Evolutionary conservation across 2,888 invertebrate species (phyloP).

Genomic region (Aspidiotus rigidus): DNA sequence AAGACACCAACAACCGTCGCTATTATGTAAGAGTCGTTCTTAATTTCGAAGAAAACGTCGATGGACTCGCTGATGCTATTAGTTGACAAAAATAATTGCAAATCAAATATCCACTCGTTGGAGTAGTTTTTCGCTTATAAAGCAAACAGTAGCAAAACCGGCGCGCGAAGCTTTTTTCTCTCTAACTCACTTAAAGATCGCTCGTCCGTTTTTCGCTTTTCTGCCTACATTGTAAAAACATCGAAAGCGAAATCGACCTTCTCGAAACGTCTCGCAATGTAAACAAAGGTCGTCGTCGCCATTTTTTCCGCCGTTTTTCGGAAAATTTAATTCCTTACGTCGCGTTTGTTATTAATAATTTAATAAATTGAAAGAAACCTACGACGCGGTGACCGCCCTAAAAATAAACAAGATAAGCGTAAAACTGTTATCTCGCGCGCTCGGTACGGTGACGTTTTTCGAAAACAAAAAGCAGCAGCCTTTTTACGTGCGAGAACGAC

Average conservation of each 20-base stretch:
- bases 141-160: slow-evolving; percentile 16
- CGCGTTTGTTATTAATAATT: slow-evolving; percentile 30
- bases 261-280: slow-evolving; percentile 10
- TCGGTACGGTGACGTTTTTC: slow-evolving; percentile 6
- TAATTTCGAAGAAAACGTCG: too few relatives aligned
- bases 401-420: slow-evolving; percentile 26
- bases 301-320: slow-evolving; percentile 10
- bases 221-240: slow-evolving; percentile 29
- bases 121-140: slow-evolving; percentile 28
- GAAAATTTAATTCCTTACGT: slow-evolving; percentile 23
- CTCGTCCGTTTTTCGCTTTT: slow-evolving; percentile 1
- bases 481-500: slow-evolving; percentile 9
- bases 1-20: too few relatives aligned
- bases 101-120: slow-evolving; percentile 21
- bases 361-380: slow-evolving; percentile 27
- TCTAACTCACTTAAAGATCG: slow-evolving; percentile 21
- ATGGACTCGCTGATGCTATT: too few relatives aligned
- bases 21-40: too few relatives aligned
- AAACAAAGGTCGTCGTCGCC: slow-evolving; percentile 25
- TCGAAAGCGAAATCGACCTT: slow-evolving; percentile 17
- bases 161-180: slow-evolving; percentile 11
- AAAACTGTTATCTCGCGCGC: slow-evolving; percentile 1
- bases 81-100: background rate
- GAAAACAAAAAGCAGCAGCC: slow-evolving; percentile 21
- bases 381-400: slow-evolving; percentile 23